phyloP scores from a whole-genome alignment of 2,888 invertebrate species.

The Andrena bicolor region DNA sequence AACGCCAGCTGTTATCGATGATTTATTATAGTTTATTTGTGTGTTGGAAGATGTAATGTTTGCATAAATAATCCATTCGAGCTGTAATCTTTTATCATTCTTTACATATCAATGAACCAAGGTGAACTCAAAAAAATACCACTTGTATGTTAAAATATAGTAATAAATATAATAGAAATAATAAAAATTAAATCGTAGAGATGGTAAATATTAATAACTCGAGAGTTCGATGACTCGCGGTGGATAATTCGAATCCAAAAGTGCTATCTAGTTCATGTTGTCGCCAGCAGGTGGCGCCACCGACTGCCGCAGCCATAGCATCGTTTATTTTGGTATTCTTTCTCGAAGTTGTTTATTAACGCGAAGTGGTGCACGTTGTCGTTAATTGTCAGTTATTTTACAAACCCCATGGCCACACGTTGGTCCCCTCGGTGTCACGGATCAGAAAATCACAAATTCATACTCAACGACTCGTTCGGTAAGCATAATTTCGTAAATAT shows the following conservation, averaged over 20 bases:
- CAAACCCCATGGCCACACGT: not conserved
- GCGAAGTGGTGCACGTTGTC: constrained; percentile 8
- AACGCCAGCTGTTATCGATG: not conserved
- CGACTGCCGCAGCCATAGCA: not conserved
- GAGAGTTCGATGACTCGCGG: constrained; percentile 13
- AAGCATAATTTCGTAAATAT: not conserved
- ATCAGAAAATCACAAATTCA: not conserved
- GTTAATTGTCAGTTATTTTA: constrained; percentile 26
- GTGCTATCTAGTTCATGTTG: not conserved
- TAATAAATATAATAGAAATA: not conserved
- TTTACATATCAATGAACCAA: not conserved
- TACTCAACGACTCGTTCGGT: not conserved
- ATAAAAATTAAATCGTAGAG: not conserved
- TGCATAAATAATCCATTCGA: not conserved
- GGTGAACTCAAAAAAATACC: not conserved
- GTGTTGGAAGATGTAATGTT: not conserved
- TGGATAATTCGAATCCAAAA: constrained; percentile 11
- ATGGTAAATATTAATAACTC: not conserved
- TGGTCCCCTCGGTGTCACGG: not conserved
- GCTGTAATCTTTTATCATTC: not conserved
- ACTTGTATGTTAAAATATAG: not conserved
- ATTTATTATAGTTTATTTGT: not conserved
- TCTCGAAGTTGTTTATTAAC: constrained; percentile 20
- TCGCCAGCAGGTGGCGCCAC: constrained; percentile 25
- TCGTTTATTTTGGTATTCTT: constrained; percentile 44